phyloP scores from a whole-genome alignment of 2,797 vertebrate species.

The Pachyuromys duprasi region DNA sequence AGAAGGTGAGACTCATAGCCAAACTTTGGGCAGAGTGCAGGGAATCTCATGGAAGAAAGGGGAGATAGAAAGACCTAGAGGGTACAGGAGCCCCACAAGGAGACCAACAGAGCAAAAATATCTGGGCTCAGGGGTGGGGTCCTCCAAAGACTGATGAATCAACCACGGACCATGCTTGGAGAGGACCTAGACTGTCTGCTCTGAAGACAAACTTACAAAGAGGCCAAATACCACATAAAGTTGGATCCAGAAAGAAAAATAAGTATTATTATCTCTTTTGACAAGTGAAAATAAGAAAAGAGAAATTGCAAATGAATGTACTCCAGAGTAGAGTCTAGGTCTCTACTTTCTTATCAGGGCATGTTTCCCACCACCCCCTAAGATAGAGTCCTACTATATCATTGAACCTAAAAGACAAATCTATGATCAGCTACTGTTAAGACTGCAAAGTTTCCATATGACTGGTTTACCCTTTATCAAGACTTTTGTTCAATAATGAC shows the following conservation, averaged over 20 bases:
- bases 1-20: too few relatives aligned
- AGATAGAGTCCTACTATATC: background rate
- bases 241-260: background rate
- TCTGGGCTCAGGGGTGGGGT: too few relatives aligned
- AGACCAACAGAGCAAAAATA: too few relatives aligned
- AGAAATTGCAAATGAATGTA: background rate
- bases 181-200: too few relatives aligned
- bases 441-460: background rate
- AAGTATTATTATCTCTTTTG: background rate
- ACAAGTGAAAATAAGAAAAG: background rate
- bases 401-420: background rate
- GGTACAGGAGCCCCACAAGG: too few relatives aligned
- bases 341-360: background rate
- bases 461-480: background rate
- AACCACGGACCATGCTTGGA: too few relatives aligned
- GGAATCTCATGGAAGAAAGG: too few relatives aligned
- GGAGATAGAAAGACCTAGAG: too few relatives aligned
- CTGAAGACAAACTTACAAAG: too few relatives aligned
- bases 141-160: too few relatives aligned
- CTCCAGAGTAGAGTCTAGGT: background rate
- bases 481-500: background rate
- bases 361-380: background rate
- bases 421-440: background rate
- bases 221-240: background rate
- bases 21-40: too few relatives aligned